Evolutionary conservation across 2,888 invertebrate genomes (phyloP).

Genomic region (Diarsia brunnea): DNA sequence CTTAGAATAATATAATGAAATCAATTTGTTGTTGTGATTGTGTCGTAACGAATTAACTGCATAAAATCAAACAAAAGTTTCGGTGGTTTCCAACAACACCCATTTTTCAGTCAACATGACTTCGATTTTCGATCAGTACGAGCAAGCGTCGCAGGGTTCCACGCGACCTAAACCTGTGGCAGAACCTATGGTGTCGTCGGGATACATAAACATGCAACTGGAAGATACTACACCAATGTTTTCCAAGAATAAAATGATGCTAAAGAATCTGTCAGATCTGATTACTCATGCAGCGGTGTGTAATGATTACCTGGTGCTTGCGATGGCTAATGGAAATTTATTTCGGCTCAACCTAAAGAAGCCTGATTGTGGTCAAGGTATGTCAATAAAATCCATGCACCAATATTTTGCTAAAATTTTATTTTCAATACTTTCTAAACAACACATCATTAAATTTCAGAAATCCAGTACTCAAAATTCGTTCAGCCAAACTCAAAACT

Average conservation of each 20-base stretch:
- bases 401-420: neutral
- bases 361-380: conserved; percentile 95
- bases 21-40: neutral
- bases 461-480: conserved; percentile 93
- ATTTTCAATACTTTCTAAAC: neutral
- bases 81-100: conserved; percentile 43
- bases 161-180: conserved; percentile 81
- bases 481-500: conserved; percentile 91
- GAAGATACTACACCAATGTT: conserved; percentile 96
- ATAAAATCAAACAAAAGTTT: conserved; percentile 9
- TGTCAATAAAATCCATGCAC: neutral
- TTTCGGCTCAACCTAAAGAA: conserved; percentile 95
- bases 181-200: conserved; percentile 88
- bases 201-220: conserved; percentile 89
- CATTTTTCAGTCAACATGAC: conserved; percentile 91
- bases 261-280: conserved; percentile 93
- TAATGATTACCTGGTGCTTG: conserved; percentile 95
- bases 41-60: neutral
- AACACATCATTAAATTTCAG: too few relatives aligned
- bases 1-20: conserved; percentile 9
- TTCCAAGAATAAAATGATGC: conserved; percentile 95
- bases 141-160: conserved; percentile 93
- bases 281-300: conserved; percentile 95
- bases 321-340: conserved; percentile 95
- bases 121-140: conserved; percentile 96